Evolutionary conservation across 2,888 invertebrate species (phyloP).

Genomic region (Zygaena filipendulae): DNA sequence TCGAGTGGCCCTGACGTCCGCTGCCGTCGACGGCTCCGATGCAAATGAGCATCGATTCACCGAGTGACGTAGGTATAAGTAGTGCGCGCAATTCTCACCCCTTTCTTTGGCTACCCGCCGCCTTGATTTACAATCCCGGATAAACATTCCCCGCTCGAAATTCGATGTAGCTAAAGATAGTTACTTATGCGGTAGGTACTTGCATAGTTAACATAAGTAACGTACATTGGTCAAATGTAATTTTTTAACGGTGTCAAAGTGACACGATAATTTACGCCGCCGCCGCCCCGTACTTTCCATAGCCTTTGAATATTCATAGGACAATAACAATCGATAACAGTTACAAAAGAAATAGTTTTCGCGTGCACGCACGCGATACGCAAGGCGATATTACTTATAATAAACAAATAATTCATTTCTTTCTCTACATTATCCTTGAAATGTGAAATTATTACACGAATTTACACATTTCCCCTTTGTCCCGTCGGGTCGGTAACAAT

Average conservation of each 20-base stretch:
- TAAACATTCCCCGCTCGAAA: constrained; percentile 49
- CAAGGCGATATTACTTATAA: no score
- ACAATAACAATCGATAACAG: constrained; percentile 64
- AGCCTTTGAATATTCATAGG: constrained; percentile 66
- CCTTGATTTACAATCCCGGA: constrained; percentile 63
- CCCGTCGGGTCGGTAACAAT: constrained; percentile 32
- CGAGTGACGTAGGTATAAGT: constrained; percentile 57
- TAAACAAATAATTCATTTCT: constrained; percentile 55
- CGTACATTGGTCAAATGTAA: no score
- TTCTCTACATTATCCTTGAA: no score
- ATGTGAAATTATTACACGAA: constrained; percentile 38
- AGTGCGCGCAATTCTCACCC: constrained; percentile 60
- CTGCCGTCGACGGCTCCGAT: constrained; percentile 46
- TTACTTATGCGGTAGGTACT: no score
- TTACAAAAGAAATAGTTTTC: constrained; percentile 63
- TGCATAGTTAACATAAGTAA: constrained; percentile 12
- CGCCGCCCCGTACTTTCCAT: constrained; percentile 58
- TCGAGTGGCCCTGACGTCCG: constrained; percentile 60
- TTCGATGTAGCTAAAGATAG: constrained; percentile 44
- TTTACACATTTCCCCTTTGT: constrained; percentile 29
- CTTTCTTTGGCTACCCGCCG: constrained; percentile 61
- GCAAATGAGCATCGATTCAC: constrained; percentile 65
- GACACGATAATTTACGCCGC: constrained; percentile 66
- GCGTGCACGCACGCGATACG: constrained; percentile 64
- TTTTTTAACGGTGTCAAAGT: constrained; percentile 62